A percentile compares a stretch with the other conserved stretches of the same genome.
These are phyloP conservation scores for Pycnonotus jocosus DNA, from an alignment of 2,113 vertebrate genomes.

Conservation along the genomic window DNA sequence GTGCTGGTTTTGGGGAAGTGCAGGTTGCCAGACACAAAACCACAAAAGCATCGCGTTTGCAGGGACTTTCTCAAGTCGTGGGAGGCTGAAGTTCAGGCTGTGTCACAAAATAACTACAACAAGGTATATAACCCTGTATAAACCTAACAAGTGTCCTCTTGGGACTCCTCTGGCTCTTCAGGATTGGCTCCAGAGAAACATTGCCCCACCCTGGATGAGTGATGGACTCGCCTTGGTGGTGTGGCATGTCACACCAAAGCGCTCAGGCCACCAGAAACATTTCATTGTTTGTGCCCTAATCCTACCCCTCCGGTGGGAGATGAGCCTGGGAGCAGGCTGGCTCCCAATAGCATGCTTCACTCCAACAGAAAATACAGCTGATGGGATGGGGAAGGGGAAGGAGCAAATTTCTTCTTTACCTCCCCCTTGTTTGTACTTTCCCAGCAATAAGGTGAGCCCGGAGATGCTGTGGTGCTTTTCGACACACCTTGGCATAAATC, in stretches of 20 bases:
- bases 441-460: neutral
- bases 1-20: neutral
- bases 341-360: fast-evolving
- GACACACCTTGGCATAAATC: neutral
- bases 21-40: neutral
- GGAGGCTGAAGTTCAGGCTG: neutral
- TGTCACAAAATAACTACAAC: neutral
- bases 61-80: neutral
- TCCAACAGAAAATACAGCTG: neutral
- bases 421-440: neutral
- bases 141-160: neutral
- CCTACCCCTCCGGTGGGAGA: neutral
- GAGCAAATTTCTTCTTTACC: neutral
- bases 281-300: neutral
- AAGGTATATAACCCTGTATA: neutral
- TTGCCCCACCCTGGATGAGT: neutral
- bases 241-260: fast-evolving
- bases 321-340: neutral
- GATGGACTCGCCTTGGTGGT: fast-evolving
- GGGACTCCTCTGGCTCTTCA: neutral
- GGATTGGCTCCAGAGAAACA: neutral
- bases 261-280: no score
- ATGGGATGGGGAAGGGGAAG: neutral
- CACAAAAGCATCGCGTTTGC: fast-evolving
- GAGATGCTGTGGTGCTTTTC: neutral